Evolutionary conservation across 1,140 invertebrate species (phyloP).

Genomic region (Heliconius hewitsoni): DNA sequence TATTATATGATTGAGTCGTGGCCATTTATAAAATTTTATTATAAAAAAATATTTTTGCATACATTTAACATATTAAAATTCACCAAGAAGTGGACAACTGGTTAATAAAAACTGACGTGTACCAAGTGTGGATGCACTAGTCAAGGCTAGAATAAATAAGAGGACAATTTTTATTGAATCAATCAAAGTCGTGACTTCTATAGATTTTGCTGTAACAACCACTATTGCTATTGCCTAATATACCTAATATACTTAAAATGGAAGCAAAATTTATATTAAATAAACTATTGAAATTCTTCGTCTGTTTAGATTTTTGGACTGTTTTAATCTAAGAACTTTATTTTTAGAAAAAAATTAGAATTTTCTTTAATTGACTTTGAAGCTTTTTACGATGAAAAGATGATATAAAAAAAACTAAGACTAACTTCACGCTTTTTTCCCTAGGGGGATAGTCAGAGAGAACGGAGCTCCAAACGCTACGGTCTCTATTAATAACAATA

Average conservation of each 20-base stretch:
- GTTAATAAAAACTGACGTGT: constrained; percentile 2
- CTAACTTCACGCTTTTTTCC: no score
- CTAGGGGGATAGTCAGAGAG: no score
- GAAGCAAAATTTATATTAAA: not conserved
- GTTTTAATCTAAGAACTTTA: no score
- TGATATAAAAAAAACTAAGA: no score
- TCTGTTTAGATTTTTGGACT: no score
- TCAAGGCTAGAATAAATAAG: constrained; percentile 25
- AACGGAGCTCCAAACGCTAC: no score
- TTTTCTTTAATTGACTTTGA: not conserved
- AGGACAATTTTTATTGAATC: constrained; percentile 22
- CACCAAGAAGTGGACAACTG: not conserved
- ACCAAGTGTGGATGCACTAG: constrained; percentile 7
- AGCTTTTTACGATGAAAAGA: no score
- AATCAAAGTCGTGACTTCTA: constrained; percentile 8
- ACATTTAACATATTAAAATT: not conserved
- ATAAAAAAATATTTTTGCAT: no score
- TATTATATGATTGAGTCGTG: no score
- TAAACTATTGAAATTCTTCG: no score
- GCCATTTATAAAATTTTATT: no score
- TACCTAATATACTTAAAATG: not conserved
- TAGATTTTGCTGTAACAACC: not conserved
- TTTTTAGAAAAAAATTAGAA: not conserved
- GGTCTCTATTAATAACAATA: no score
- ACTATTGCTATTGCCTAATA: not conserved